Evolutionary conservation across 2,888 invertebrate genomes (phyloP), one percentile per base, ranked within the genome.

Genomic region (Smittia aterrima): DNA sequence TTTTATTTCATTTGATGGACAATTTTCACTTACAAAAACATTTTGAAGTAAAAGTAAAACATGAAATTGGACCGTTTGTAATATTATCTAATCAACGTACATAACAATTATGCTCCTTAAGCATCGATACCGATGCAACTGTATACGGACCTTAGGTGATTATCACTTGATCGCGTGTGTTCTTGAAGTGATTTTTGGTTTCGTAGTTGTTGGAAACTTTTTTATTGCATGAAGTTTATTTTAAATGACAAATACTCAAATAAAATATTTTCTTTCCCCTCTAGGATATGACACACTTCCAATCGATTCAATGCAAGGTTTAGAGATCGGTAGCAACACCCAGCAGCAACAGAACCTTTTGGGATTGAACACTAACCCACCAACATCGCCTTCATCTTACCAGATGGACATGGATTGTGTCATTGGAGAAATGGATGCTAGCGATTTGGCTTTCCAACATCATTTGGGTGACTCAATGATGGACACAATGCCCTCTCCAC

Each of bases 261-360:
- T 7, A 22, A 58, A 58, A 58, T 58, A 18, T 13, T 24, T 54
- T 16, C 22, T 54, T 70, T 76, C 75, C n/a, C n/a, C n/a, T 54
- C 38, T 86, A 95, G 96, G 95, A 87, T 96, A 95, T 91, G 96
- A 96, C 89, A 93, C 95, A 88, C 91, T 96, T 89, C 96, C 95
- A 88, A 92, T 96, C 90, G 95, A 95, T 86, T 92, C 93, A 79
- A 94, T 96, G 94, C 94, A 96, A 87, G 95, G 95, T 77, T 86
- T 96, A 80, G 96, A 96, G 82, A 92, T 96, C 81, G 93, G 93
- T 81, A 90, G 90, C 79, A 90, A 90, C 62, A 16, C 6, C 22
- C 72, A 72, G 62, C 72, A 70, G 25, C 66, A 66, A 32, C 72
- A 74, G 41, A 64, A 74, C 20, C 25, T 20, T 3, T 27, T 54